Evolutionary conservation across 2,113 vertebrate genomes (phyloP).

Genomic region (Hypocryptadius cinnamomeus): DNA sequence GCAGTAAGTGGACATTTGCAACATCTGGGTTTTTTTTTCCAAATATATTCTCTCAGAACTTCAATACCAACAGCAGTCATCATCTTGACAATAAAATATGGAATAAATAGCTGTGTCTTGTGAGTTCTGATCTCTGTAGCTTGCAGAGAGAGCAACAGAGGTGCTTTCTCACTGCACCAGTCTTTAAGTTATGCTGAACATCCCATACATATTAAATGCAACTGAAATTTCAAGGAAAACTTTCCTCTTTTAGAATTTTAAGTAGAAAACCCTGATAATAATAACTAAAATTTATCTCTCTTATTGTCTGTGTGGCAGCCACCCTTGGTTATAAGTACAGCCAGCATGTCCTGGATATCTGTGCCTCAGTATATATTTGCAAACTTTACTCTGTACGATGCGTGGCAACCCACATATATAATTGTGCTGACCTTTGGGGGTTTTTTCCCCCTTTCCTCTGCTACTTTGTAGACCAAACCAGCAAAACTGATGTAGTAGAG

Average conservation of each 20-base stretch:
- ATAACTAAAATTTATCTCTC: neutral
- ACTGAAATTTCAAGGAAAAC: neutral
- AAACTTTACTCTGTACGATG: neutral
- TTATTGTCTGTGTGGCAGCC: neutral
- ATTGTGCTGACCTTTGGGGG: neutral
- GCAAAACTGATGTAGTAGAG: neutral
- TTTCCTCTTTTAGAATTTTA: neutral
- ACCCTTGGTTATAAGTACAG: neutral
- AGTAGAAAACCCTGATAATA: neutral
- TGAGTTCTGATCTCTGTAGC: neutral
- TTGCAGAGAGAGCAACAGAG: neutral
- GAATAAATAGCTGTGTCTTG: neutral
- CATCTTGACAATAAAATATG: neutral
- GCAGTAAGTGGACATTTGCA: neutral
- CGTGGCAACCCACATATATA: accelerated
- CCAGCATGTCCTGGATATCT: neutral
- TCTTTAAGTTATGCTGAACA: neutral
- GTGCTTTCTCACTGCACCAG: neutral
- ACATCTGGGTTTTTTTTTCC: neutral
- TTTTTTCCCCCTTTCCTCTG: neutral
- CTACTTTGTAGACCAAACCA: neutral
- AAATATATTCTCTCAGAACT: neutral
- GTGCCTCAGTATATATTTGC: neutral
- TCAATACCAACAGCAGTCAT: neutral
- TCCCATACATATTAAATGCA: neutral